phyloP scores from a whole-genome alignment of 2,113 vertebrate genomes.

The Morone chrysops region DNA sequence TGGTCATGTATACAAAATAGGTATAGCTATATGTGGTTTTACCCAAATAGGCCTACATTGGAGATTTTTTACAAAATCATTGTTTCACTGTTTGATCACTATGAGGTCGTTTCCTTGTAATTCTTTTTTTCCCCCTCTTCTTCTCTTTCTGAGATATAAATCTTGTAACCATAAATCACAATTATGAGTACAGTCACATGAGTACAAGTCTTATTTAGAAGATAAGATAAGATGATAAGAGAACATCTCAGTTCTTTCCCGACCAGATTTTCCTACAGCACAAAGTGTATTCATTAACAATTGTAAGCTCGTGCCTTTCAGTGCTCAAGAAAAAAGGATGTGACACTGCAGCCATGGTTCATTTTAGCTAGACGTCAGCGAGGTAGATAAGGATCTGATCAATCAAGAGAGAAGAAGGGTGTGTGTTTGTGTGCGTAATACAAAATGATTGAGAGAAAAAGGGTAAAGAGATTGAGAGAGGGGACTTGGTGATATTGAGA shows the following conservation, averaged over 20 bases:
- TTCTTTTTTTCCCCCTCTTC: background rate
- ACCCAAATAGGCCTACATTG: background rate
- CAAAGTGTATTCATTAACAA: background rate
- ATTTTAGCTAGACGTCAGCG: conserved; percentile 18
- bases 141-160: background rate
- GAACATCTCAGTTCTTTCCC: background rate
- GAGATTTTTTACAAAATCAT: too few species aligned
- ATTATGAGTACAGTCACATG: background rate
- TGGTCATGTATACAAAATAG: background rate
- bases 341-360: background rate
- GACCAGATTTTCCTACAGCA: background rate
- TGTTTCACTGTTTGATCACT: too few species aligned
- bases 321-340: background rate
- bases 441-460: conserved; percentile 1
- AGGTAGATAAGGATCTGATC: conserved; percentile 29
- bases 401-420: background rate
- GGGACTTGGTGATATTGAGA: background rate
- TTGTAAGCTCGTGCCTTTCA: background rate
- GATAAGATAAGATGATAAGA: background rate
- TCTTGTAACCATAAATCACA: background rate
- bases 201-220: background rate
- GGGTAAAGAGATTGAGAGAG: background rate
- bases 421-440: background rate
- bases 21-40: background rate
- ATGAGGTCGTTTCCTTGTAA: background rate